Base-by-base conservation (phyloP, 2,888 invertebrate genomes). In the Cephonodes hylas region DNA sequence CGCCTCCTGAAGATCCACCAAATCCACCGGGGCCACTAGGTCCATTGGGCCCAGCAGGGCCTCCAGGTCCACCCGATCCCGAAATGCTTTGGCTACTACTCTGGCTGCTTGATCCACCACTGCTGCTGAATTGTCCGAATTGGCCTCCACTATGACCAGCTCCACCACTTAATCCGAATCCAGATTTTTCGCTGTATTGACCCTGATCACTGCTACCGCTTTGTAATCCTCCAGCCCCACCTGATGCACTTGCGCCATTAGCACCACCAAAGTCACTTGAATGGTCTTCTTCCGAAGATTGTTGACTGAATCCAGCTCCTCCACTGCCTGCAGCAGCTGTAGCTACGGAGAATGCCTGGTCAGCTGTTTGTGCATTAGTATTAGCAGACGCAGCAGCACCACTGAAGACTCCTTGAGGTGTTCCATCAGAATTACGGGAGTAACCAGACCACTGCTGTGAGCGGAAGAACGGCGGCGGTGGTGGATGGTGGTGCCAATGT, bases 281-380 rank as follows among this genome's bases (percentile, higher is more conserved):
- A 38, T 38, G 10, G n/a, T 38, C 38, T 38, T 38, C 38, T 38
- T 38, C 38, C n/a, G 38, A 38, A n/a, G 38, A 38, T 48, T 65
- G 66, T 1, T 57, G 61, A 34, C 63, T 62, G 6, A 45, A 42
- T 23, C 46, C 62, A 25, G 13, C 58, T 58, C 25, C 38, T 4
- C 22, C 46, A 8, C 63, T 66, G 23, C 64, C 65, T 60, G 65
- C 70, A 2, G 71, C 66, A 7, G 72, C 70, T 18, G 73, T 68
- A 6, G 77, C 75, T 18, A 77, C 58, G 4, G 77, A 74, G 62
- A 74, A 72, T 8, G 75, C 73, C 63, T 76, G 73, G 20, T 73
- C 71, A 23, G 67, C 59, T 8, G 58, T 46, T 34, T 72, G 70
- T 2, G 59, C 13, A 1, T 67, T 69, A 6, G 63, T 34, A 20